Base-by-base conservation (phyloP, 2,113 vertebrate species). In the Syrrhaptes paradoxus region DNA sequence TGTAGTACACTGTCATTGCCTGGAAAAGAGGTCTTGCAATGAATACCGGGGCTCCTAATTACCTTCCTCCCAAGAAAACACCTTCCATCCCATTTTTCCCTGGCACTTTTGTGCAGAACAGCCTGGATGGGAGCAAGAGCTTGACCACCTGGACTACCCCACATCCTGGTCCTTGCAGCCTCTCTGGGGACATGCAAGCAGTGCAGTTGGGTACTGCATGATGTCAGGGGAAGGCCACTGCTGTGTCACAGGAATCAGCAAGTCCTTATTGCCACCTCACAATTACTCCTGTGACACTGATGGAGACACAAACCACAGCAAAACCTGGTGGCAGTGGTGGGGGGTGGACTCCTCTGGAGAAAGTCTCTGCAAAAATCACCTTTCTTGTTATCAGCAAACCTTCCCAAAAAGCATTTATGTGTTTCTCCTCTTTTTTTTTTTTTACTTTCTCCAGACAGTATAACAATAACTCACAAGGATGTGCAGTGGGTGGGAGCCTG, bases 401-500 rank as follows among this genome's bases (percentile, higher is more conserved):
- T 51, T 43, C 61, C 49, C 2, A 0, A 65, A 63, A 36, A n/a
- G 19, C 3, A 1, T 36, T 49, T 34, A 1, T 57, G 48, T 54
- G 5, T 61, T 58, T 15, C 66, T 74, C 9, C 17, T 66, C 36
- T 67, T 18, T 11, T 14, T 74, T 43, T 58, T 87, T 43, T 68
- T 77, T 76, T 24, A 11, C 49, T 96, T 52, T 83, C 81, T 87
- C 15, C 96, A 99, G 99, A 99, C 43, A 98, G 96, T 0, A 26
- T 99, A 72, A 97, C 97, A 3, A 98, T 99, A 45, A 98, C 98
- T 54, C 98, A 98, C 9, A 97, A 98, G 72, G 99, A 99, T 6
- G 96, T 97, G 14, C 98, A 98, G 90, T 99, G 99, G 99, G 99
- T 99, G 6, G 99, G 99, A 10, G 99, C 99, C 5, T 99, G 99